Percentiles rank a stretch among this genome's conserved stretches.
Conservation (phyloP, 2,888 invertebrate genomes). For the Allacma fusca region DNA sequence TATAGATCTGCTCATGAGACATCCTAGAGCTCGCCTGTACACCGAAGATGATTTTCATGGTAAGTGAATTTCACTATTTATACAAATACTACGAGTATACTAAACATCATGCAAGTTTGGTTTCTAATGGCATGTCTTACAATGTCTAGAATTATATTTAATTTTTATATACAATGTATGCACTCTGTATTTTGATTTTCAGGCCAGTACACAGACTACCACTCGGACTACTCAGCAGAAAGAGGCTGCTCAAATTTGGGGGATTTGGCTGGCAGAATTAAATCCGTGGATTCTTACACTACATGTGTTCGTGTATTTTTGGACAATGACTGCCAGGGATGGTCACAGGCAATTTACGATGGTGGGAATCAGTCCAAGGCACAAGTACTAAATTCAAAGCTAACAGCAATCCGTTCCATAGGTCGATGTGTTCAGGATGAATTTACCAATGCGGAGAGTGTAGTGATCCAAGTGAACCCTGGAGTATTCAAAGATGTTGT, state of each 20-base stretch:
- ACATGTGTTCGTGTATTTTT: neutral
- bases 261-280: neutral
- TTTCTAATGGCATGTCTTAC: too few species aligned
- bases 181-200: too few species aligned
- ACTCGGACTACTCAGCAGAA: neutral
- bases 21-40: too few species aligned
- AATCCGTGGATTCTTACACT: neutral
- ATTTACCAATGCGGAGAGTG: neutral
- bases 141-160: too few species aligned
- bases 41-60: too few species aligned
- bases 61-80: too few species aligned
- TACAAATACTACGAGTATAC: too few species aligned
- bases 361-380: neutral
- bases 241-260: neutral
- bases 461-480: neutral
- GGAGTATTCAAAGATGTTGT: neutral
- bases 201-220: neutral
- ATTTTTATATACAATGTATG: too few species aligned
- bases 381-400: too few species aligned
- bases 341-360: neutral
- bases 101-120: too few species aligned
- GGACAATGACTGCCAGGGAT: slow-evolving; percentile 1
- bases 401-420: neutral
- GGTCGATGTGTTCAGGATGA: neutral
- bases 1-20: too few species aligned